Percentiles rank a stretch among this genome's conserved stretches.
These are phyloP conservation scores for Temnothorax ravouxi DNA, from an alignment of 2,888 invertebrate genomes.

Conservation along the genomic window DNA sequence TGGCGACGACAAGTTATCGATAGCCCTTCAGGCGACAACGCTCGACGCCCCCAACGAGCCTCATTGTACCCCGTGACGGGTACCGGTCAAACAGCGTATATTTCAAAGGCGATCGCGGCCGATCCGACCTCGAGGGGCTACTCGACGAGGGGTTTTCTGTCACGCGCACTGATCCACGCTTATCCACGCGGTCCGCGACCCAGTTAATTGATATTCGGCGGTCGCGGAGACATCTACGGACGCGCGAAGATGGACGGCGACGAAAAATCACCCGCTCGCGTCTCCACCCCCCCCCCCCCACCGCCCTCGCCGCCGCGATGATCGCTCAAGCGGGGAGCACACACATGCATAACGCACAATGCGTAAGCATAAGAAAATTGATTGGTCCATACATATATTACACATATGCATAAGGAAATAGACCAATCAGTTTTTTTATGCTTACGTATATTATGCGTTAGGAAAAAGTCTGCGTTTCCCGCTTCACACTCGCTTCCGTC, in stretches of 20 bases:
- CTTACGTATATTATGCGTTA: too few relatives aligned
- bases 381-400: too few relatives aligned
- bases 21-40: conserved; percentile 82
- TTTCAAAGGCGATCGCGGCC: conserved; percentile 80
- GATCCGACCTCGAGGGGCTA: conserved; percentile 71
- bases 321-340: conserved; percentile 3
- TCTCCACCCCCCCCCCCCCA: conserved; percentile 6
- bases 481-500: not conserved
- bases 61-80: conserved; percentile 82
- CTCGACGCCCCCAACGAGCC: conserved; percentile 79
- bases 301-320: conserved; percentile 29
- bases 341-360: too few relatives aligned
- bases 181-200: conserved; percentile 70
- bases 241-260: conserved; percentile 57
- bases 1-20: conserved; percentile 83
- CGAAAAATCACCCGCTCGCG: conserved; percentile 44
- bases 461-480: too few relatives aligned
- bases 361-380: too few relatives aligned
- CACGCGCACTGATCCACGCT: conserved; percentile 80
- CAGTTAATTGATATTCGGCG: conserved; percentile 76
- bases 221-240: conserved; percentile 53
- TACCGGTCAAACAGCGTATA: conserved; percentile 81
- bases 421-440: too few relatives aligned
- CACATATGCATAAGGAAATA: too few relatives aligned
- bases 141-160: conserved; percentile 83